Percentiles rank a stretch among this genome's conserved stretches.
Conservation (phyloP, 2,113 vertebrate genomes). For the Fregata magnificens region DNA sequence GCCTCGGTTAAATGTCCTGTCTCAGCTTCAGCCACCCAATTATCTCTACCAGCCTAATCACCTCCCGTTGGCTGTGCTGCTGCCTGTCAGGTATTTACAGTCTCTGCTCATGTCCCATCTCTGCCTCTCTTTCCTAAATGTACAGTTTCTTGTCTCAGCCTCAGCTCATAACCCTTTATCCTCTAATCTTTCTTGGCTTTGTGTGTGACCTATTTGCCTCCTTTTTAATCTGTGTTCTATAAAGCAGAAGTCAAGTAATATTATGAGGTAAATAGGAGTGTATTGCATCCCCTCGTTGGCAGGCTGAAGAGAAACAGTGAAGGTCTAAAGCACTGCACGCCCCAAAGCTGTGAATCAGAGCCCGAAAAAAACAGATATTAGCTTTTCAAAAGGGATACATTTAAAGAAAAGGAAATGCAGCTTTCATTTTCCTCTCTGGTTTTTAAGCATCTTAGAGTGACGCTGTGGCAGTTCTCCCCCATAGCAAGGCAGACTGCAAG, state of each 20-base stretch:
- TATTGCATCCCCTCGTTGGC: not conserved
- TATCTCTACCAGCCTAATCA: not conserved
- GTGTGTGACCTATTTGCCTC: not conserved
- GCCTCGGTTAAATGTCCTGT: not conserved
- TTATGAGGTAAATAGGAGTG: not conserved
- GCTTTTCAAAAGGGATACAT: not conserved
- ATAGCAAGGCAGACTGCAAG: not conserved
- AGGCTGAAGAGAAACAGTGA: not conserved
- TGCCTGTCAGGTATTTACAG: not conserved
- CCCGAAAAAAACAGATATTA: not conserved
- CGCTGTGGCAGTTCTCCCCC: accelerated
- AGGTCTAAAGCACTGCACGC: not conserved
- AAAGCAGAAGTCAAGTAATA: not conserved
- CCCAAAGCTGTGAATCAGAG: not conserved
- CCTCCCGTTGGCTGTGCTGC: accelerated
- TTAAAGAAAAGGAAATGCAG: not conserved
- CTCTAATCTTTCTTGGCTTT: not conserved
- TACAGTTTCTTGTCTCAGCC: not conserved
- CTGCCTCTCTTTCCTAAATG: not conserved
- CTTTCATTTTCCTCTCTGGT: not conserved
- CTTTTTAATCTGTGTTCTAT: not conserved
- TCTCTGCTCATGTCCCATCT: not conserved
- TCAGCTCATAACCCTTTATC: not conserved
- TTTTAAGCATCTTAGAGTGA: not conserved
- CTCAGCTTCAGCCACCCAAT: not conserved